Evolutionary conservation across 37 sponge, comb jelly and placozoan species (phyloP).

Genomic region (Geodia barretti): DNA sequence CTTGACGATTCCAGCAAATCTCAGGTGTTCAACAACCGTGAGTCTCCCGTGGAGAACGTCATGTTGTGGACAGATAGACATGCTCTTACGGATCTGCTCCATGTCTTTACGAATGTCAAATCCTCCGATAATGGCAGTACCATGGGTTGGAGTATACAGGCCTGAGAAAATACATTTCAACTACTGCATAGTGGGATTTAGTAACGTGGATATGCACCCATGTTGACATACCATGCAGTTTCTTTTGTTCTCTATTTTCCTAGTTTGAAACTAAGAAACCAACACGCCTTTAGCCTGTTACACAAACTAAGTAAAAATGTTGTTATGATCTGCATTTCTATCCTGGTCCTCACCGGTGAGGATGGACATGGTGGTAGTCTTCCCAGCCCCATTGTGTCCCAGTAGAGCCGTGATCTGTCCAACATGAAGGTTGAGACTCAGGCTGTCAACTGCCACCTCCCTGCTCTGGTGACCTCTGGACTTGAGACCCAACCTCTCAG

Average conservation of each 20-base stretch:
- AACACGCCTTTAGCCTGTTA: no score
- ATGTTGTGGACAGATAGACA: slow-evolving; percentile 96
- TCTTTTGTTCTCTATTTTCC: no score
- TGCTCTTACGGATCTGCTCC: slow-evolving; percentile 70
- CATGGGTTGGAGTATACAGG: slow-evolving; percentile 80
- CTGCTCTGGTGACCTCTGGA: neutral
- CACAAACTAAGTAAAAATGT: no score
- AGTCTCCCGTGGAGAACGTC: slow-evolving; percentile 93
- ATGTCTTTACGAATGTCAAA: slow-evolving; percentile 76
- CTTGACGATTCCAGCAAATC: slow-evolving; percentile 85
- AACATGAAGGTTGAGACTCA: slow-evolving; percentile 86
- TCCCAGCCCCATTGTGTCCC: slow-evolving; percentile 99
- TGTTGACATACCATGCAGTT: no score
- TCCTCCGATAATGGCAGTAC: slow-evolving; percentile 83
- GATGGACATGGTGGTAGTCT: slow-evolving; percentile 98
- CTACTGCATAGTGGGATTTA: no score
- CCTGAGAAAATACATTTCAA: no score
- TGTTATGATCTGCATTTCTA: no score
- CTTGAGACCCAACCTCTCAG: neutral
- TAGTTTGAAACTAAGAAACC: no score
- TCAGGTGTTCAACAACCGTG: slow-evolving; percentile 93
- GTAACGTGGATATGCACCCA: no score
- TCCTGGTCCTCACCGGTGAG: slow-evolving; percentile 86
- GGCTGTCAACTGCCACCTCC: slow-evolving; percentile 85
- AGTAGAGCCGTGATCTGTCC: slow-evolving; percentile 95